Percentiles rank a stretch among this genome's conserved stretches.
phyloP scores from a whole-genome alignment of 1,140 invertebrate species.

The Paraescarpia echinospica region DNA sequence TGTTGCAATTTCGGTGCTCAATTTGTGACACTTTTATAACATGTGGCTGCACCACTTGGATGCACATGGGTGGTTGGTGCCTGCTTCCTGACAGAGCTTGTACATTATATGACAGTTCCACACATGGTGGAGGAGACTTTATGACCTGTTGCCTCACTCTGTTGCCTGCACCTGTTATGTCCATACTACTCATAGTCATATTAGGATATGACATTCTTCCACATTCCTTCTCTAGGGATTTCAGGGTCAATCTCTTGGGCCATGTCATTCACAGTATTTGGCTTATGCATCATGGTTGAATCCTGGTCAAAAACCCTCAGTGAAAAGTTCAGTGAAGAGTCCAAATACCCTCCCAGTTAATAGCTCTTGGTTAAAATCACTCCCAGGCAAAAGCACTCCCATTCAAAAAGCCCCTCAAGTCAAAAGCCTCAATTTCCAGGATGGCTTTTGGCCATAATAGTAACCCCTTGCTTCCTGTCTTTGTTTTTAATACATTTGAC shows the following conservation, averaged over 20 bases:
- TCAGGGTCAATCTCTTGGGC: neutral
- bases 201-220: neutral
- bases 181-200: neutral
- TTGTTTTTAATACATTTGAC: too few species aligned
- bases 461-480: too few species aligned
- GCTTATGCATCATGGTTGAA: too few species aligned
- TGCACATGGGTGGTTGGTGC: neutral
- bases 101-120: neutral
- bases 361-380: too few species aligned
- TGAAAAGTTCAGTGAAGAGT: too few species aligned
- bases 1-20: neutral
- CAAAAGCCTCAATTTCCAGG: too few species aligned
- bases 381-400: too few species aligned
- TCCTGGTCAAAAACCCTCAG: too few species aligned
- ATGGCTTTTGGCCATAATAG: too few species aligned
- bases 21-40: neutral
- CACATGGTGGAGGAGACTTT: neutral
- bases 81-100: neutral
- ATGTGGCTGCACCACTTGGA: neutral
- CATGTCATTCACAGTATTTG: neutral
- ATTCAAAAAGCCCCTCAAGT: too few species aligned
- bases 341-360: too few species aligned
- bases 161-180: neutral
- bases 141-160: neutral
- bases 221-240: neutral